phyloP scores from a whole-genome alignment of 92 coral and sea anemone genomes.

The Metridium senile region DNA sequence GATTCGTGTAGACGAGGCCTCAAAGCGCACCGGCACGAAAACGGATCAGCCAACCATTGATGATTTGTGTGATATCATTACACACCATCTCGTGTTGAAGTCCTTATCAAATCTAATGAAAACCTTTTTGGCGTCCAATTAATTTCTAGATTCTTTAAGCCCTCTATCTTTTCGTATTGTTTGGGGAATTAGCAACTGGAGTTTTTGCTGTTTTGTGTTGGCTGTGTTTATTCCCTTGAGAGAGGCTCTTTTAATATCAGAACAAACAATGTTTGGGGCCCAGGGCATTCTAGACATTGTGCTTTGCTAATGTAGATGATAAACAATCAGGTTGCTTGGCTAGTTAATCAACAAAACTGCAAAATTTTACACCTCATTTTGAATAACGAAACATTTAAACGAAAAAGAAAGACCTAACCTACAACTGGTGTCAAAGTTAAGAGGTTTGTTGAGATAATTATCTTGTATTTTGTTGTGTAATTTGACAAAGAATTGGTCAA shows the following conservation, averaged over 20 bases:
- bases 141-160: slow-evolving; percentile 2
- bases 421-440: too few species aligned
- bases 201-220: neutral
- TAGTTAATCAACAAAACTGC: slow-evolving; percentile 2
- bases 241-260: slow-evolving; percentile 3
- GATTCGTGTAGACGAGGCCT: too few species aligned
- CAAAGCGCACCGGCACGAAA: too few species aligned
- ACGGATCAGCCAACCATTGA: too few species aligned
- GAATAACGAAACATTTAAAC: neutral
- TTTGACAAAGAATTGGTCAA: neutral
- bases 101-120: neutral
- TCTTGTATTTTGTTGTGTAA: too few species aligned
- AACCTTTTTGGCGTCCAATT: neutral
- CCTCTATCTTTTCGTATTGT: slow-evolving; percentile 13
- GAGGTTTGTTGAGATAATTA: too few species aligned
- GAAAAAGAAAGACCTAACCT: neutral
- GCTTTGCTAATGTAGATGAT: slow-evolving; percentile 7
- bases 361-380: neutral
- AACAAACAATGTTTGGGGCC: neutral
- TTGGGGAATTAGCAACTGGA: neutral
- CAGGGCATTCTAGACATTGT: neutral
- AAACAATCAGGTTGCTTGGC: slow-evolving; percentile 19
- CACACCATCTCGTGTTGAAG: neutral
- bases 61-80: neutral
- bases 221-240: slow-evolving; percentile 10